Conservation (phyloP, 1,140 invertebrate genomes). For the Nixonia krombeini region DNA sequence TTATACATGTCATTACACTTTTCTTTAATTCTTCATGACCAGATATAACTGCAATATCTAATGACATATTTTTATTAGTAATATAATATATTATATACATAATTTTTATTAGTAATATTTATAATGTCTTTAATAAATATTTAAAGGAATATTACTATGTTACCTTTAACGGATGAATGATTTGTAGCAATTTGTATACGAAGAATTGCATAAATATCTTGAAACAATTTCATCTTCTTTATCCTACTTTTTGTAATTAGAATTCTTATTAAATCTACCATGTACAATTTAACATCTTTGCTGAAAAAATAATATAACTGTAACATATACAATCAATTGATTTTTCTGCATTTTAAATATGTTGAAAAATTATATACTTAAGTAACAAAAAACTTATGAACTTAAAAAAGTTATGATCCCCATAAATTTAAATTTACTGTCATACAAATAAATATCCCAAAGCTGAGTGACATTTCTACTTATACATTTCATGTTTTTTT, state of each 20-base stretch:
- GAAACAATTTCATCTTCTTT: slow-evolving; percentile 67
- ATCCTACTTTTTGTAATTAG: slow-evolving; percentile 67
- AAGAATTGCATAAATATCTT: slow-evolving; percentile 69
- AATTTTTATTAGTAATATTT: too few relatives aligned
- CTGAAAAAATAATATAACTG: slow-evolving; percentile 44
- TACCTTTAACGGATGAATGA: slow-evolving; percentile 68
- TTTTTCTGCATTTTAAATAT: too few relatives aligned
- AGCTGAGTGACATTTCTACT: too few relatives aligned
- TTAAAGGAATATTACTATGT: slow-evolving; percentile 22
- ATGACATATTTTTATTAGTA: slow-evolving; percentile 53
- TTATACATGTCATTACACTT: slow-evolving; percentile 72
- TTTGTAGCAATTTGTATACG: slow-evolving; percentile 71
- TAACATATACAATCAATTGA: too few relatives aligned
- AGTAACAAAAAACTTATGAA: too few relatives aligned
- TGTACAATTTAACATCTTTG: slow-evolving; percentile 65
- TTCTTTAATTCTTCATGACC: slow-evolving; percentile 76
- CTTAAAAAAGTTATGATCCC: too few relatives aligned
- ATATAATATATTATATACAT: too few relatives aligned
- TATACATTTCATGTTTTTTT: too few relatives aligned
- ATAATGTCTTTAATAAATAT: slow-evolving; percentile 9
- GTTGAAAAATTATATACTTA: too few relatives aligned
- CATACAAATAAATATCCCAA: too few relatives aligned
- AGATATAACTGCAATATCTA: slow-evolving; percentile 59
- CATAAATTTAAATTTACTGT: too few relatives aligned
- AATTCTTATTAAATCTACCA: slow-evolving; percentile 65